Percentiles rank a stretch among this genome's conserved stretches.
These are phyloP conservation scores for Brachyopa scutellaris DNA, from an alignment of 2,888 invertebrate species.

Conservation along the genomic window DNA sequence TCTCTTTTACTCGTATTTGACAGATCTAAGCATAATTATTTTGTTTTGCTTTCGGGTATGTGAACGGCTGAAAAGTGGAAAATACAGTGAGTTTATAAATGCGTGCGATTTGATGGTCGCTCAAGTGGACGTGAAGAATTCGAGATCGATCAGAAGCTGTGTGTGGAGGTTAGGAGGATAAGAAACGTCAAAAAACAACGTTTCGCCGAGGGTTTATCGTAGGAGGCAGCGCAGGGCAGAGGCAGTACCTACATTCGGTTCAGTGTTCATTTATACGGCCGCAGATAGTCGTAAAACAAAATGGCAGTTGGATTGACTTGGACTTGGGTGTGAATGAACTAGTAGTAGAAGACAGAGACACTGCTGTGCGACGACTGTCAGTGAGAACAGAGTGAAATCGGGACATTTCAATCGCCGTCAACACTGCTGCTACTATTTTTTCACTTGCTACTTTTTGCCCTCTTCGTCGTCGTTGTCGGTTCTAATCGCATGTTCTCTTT, in stretches of 20 bases:
- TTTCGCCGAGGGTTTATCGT: neutral
- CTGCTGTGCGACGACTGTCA: slow-evolving; percentile 51
- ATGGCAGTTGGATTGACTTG: slow-evolving; percentile 78
- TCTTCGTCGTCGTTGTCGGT: slow-evolving; percentile 27
- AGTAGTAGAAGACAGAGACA: slow-evolving; percentile 69
- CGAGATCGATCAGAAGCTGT: neutral
- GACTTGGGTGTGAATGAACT: slow-evolving; percentile 76
- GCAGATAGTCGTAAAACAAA: slow-evolving; percentile 77
- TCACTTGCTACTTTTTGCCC: slow-evolving; percentile 46
- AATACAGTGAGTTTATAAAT: slow-evolving; percentile 19
- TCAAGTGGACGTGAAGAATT: neutral
- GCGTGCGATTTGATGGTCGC: neutral
- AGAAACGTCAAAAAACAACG: neutral
- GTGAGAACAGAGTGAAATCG: slow-evolving; percentile 62
- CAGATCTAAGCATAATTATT: slow-evolving; percentile 67
- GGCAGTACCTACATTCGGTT: slow-evolving; percentile 38
- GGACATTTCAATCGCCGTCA: slow-evolving; percentile 65
- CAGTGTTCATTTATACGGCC: slow-evolving; percentile 49
- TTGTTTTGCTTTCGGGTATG: slow-evolving; percentile 70
- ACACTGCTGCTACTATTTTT: slow-evolving; percentile 57
- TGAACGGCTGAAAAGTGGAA: slow-evolving; percentile 46
- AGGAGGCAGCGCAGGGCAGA: slow-evolving; percentile 31
- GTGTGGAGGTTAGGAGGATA: neutral
- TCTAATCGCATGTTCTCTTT: slow-evolving; percentile 30
- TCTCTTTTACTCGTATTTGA: slow-evolving; percentile 57